Conservation (phyloP, 30 jellyfish, hydroid and myxozoan genomes). For the Aurelia sp. region DNA sequence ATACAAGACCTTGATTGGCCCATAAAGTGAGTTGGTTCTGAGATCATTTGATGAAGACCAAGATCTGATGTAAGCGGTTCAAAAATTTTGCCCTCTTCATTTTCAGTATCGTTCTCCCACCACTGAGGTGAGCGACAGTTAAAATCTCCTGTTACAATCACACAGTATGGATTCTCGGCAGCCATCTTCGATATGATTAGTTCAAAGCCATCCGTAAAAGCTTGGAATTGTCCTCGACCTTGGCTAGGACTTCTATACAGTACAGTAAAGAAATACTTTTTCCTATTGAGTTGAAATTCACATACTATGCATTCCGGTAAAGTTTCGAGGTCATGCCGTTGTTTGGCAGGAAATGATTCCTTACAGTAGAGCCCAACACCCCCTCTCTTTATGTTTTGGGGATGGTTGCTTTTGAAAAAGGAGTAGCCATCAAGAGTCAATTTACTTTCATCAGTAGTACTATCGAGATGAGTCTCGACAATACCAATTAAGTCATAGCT, state of each 20-base stretch:
- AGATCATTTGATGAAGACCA: too few species aligned
- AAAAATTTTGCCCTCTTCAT: too few species aligned
- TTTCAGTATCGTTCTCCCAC: too few species aligned
- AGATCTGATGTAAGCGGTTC: too few species aligned
- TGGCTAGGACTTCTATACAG: background rate
- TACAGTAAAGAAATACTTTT: background rate
- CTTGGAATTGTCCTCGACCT: background rate
- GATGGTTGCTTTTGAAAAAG: slow-evolving; percentile 7
- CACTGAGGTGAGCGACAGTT: too few species aligned
- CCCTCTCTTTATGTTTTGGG: slow-evolving; percentile 17
- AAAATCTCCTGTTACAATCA: too few species aligned
- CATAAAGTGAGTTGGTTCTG: too few species aligned
- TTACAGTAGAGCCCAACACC: slow-evolving; percentile 6
- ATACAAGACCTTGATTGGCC: too few species aligned
- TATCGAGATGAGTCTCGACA: background rate
- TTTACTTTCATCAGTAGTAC: background rate
- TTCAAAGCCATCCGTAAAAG: background rate
- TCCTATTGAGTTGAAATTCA: background rate
- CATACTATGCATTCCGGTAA: slow-evolving; percentile 12
- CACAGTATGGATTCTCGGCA: background rate
- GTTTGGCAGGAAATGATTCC: background rate
- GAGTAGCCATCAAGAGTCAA: slow-evolving; percentile 9
- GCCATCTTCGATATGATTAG: background rate
- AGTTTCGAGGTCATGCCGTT: slow-evolving; percentile 9
- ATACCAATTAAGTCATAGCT: background rate